A percentile compares a stretch with the other conserved stretches of the same genome.
Conservation (phyloP, 1,140 invertebrate species). For the Drosophila cardini region DNA sequence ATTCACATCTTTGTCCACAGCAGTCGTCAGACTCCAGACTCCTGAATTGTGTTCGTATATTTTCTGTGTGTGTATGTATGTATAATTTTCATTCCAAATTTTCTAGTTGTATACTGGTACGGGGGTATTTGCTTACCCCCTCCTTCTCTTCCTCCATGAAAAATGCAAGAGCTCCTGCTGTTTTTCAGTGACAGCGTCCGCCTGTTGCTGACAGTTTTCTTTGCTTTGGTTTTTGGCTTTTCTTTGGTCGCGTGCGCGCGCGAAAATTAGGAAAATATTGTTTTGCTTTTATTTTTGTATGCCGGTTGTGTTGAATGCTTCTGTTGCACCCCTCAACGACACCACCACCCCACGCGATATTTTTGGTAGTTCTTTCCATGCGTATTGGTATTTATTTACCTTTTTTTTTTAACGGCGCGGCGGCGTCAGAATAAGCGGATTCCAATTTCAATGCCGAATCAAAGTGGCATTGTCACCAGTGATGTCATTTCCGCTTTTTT, state of each 20-base stretch:
- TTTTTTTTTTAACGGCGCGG: slow-evolving; percentile 20
- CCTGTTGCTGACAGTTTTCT: slow-evolving; percentile 78
- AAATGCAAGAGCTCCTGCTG: slow-evolving; percentile 22
- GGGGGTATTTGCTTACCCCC: background rate
- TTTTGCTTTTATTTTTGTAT: slow-evolving; percentile 61
- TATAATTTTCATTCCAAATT: slow-evolving; percentile 2
- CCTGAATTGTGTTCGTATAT: background rate
- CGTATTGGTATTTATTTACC: slow-evolving; percentile 56
- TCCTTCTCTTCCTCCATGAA: background rate
- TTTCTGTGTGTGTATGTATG: background rate
- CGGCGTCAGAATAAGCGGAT: slow-evolving; percentile 54
- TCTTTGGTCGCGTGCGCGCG: slow-evolving; percentile 72
- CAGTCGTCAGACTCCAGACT: background rate
- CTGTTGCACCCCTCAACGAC: background rate
- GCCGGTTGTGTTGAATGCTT: background rate
- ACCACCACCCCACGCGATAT: background rate
- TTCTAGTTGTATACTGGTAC: slow-evolving; percentile 2
- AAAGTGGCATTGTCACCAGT: slow-evolving; percentile 59
- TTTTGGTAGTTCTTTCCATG: slow-evolving; percentile 12
- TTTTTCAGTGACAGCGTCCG: slow-evolving; percentile 35
- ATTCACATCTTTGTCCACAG: slow-evolving; percentile 33
- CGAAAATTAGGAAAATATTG: slow-evolving; percentile 81
- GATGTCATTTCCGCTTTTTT: too few species aligned
- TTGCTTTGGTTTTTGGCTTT: slow-evolving; percentile 57
- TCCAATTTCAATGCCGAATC: slow-evolving; percentile 71